Evolutionary conservation across 2,113 vertebrate species (phyloP), one percentile per base, ranked within the genome.

Genomic region (Condylura cristata): DNA sequence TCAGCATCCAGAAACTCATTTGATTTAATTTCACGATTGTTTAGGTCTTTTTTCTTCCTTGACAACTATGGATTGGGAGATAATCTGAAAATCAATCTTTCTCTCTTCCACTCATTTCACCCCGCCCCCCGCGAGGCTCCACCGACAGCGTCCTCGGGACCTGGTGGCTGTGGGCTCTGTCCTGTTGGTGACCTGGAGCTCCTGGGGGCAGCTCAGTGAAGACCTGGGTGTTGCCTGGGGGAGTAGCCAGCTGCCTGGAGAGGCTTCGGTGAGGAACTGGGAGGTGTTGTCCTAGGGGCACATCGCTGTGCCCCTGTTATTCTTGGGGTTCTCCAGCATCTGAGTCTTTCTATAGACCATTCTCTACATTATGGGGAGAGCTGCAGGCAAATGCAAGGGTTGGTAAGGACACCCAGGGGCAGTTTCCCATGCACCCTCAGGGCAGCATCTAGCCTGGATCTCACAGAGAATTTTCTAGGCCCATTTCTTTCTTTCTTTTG

Each of bases 1-100:
- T 89, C 95, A 74, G 91, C 84, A 66, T 94, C 89, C 86, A 94
- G 90, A 96, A 97, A 93, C 95, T 96, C 86, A 89, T 97, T 96
- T 97, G 89, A 96, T 95, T 98, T 97, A 96, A 98, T 97, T 98
- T 97, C 91, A 92, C 30, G 82, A 96, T 90, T 96, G 89, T 96
- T 98, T 96, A 60, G 89, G 93, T 95, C 91, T 93, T 97, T 97
- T 96, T 91, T 97, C 96, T 97, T 81, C 66, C 94, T 89, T 96
- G 71, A 96, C 94, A 97, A 92, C 89, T 96, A 96, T 97, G 93
- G 95, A 91, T 97, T 92, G 68, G 86, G 88, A 97, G 92, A 93
- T 97, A 95, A 97, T 98, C 44, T 28, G 71, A 95, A 97, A 94
- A 94, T 96, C 96, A 95, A 96, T 97, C 94, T 93, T 94, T 86